Evolutionary conservation across 2,888 invertebrate genomes (phyloP).

Genomic region (Crematogaster levior): DNA sequence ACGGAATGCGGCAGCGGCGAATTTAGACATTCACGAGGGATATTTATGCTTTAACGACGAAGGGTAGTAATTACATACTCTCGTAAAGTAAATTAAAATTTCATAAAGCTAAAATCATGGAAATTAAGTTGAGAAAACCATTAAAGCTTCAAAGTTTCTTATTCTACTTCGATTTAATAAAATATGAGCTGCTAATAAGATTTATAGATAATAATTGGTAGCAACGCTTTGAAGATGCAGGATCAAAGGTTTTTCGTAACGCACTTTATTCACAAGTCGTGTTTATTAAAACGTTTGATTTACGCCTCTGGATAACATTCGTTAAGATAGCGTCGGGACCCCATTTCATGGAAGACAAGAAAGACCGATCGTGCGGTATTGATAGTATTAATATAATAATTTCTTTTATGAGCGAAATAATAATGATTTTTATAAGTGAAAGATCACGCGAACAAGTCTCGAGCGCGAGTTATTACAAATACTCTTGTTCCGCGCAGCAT

Average conservation of each 20-base stretch:
- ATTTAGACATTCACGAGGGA: not conserved
- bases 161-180: not conserved
- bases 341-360: not conserved
- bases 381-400: slow-evolving; percentile 25
- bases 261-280: not conserved
- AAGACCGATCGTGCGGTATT: not conserved
- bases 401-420: too few species aligned
- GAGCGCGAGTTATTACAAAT: slow-evolving; percentile 6
- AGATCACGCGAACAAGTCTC: not conserved
- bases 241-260: not conserved
- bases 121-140: not conserved
- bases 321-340: not conserved
- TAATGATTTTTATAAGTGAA: slow-evolving; percentile 6
- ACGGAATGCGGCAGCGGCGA: not conserved
- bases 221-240: not conserved
- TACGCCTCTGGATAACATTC: slow-evolving; percentile 16
- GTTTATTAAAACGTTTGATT: not conserved
- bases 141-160: too few species aligned
- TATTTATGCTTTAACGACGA: not conserved
- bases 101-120: not conserved
- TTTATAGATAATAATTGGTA: not conserved
- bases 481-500: slow-evolving; percentile 23
- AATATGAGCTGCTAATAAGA: not conserved
- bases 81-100: not conserved
- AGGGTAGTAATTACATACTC: not conserved